Conservation (phyloP, 2,888 invertebrate species). For the Dryadula phaetusa region DNA sequence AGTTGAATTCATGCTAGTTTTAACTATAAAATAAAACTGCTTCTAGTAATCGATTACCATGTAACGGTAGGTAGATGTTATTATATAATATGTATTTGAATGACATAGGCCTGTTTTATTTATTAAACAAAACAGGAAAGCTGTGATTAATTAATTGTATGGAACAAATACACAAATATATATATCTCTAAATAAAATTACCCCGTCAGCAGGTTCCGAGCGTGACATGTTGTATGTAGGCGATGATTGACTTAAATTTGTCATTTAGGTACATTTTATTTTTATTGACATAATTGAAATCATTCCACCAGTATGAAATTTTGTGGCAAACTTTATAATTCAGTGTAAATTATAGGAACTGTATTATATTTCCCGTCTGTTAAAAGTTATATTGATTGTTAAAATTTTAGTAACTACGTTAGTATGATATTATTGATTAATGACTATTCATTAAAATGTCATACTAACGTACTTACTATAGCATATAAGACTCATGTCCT, state of each 20-base stretch:
- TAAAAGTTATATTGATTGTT: too few relatives aligned
- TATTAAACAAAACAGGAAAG: background rate
- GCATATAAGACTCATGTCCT: too few relatives aligned
- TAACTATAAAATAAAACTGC: background rate
- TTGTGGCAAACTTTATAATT: background rate
- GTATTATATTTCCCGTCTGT: background rate
- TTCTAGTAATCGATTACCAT: constrained; percentile 2
- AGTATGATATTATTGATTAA: too few relatives aligned
- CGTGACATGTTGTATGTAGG: constrained; percentile 22
- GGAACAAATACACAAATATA: background rate
- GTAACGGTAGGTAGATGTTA: background rate
- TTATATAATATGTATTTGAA: background rate
- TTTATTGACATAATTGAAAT: background rate
- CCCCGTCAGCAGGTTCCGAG: constrained; percentile 26
- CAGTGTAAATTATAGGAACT: background rate
- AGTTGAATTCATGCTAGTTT: background rate
- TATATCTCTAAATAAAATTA: background rate
- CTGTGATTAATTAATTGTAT: background rate
- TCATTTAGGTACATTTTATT: background rate
- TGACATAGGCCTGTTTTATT: too few relatives aligned
- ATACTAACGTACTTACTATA: too few relatives aligned
- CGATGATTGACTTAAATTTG: constrained; percentile 4
- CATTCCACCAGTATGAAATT: constrained; percentile 1
- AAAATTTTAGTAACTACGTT: too few relatives aligned
- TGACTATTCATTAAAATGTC: too few relatives aligned